Base-by-base conservation (phyloP, 2,797 vertebrate genomes). In the Trichosurus vulpecula region DNA sequence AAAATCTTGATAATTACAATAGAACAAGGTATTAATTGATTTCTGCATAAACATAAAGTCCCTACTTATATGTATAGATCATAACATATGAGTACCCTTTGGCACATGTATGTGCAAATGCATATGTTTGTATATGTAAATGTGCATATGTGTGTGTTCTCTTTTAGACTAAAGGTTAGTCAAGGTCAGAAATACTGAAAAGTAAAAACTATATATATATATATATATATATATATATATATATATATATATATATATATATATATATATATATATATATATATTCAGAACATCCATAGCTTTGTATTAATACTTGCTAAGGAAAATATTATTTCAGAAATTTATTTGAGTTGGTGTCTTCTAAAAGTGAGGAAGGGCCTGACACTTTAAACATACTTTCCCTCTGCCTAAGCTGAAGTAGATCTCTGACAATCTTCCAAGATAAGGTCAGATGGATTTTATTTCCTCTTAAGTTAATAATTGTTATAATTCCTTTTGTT, bases 401-500 rank as follows among this genome's bases (percentile, higher is more conserved):
- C 6, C 52, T 94, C 52, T 95, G 31, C 56, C 89, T 96, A 95
- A 96, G 74, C 56, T 41, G 95, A 47, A 96, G 54, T 92, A 94
- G 87, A 94, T 89, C 41, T 96, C 92, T 91, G 54, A 95, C 91
- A 96, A 51, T 52, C n/a, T 96, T 97, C 94, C 94, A 91, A 92
- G 89, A 95, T 58, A 87, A 81, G 87, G 22, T 94, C 87, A 95
- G 89, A 91, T 97, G 94, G 93, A 95, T 95, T 94, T 96, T 93
- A 94, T 97, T 96, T 97, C 57, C 41, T 91, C 95, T 97, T 87
- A 94, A 94, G 91, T 95, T 97, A 97, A 97, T 97, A 96, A 96
- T 97, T 97, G 89, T 93, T 95, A 96, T 95, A 96, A 52, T 54
- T 56, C 41, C 94, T 66, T 91, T 96, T 41, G 55, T 93, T 97